These are phyloP conservation scores for Platyscapa corneri DNA, from an alignment of 1,140 invertebrate species.

Conservation along the genomic window DNA sequence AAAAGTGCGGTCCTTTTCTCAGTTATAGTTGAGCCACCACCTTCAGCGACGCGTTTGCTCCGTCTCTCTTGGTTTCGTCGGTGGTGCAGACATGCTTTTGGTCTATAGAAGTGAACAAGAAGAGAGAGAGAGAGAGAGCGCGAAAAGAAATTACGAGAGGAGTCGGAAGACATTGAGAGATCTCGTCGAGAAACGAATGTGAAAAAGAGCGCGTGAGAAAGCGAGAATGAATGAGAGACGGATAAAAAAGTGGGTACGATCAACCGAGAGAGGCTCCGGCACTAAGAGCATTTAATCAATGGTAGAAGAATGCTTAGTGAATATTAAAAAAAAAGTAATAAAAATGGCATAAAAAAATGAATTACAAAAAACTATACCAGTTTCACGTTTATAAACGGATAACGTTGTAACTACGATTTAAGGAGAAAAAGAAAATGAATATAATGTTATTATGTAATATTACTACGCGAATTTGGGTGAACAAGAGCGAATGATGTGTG, in stretches of 20 bases:
- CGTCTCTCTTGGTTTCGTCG: conserved; percentile 5
- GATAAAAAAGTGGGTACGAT: conserved; percentile 31
- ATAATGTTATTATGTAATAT: conserved; percentile 66
- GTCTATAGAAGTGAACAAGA: conserved; percentile 3
- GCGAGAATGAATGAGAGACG: conserved; percentile 18
- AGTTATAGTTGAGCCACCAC: conserved; percentile 67
- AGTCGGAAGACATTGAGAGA: conserved; percentile 36
- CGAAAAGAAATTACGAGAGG: conserved; percentile 27
- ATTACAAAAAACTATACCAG: conserved; percentile 56
- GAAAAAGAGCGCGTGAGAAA: conserved; percentile 44
- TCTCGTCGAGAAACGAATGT: conserved; percentile 48
- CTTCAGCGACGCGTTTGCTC: not conserved
- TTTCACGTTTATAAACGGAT: conserved; percentile 61
- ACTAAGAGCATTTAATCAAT: conserved; percentile 72
- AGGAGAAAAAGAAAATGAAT: conserved; percentile 55
- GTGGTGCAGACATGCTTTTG: conserved; percentile 43
- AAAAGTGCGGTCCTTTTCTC: conserved; percentile 73
- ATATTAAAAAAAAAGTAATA: conserved; percentile 59
- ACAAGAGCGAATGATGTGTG: conserved; percentile 49
- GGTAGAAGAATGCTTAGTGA: conserved; percentile 66
- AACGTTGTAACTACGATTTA: conserved; percentile 61
- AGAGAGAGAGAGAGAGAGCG: conserved; percentile 27
- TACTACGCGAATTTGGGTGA: conserved; percentile 53
- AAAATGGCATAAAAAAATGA: conserved; percentile 51
- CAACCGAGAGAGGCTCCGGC: conserved; percentile 59